A percentile compares a stretch with the other conserved stretches of the same genome.
Conservation (phyloP, 2,888 invertebrate genomes). For the Microctonus hyperodae region DNA sequence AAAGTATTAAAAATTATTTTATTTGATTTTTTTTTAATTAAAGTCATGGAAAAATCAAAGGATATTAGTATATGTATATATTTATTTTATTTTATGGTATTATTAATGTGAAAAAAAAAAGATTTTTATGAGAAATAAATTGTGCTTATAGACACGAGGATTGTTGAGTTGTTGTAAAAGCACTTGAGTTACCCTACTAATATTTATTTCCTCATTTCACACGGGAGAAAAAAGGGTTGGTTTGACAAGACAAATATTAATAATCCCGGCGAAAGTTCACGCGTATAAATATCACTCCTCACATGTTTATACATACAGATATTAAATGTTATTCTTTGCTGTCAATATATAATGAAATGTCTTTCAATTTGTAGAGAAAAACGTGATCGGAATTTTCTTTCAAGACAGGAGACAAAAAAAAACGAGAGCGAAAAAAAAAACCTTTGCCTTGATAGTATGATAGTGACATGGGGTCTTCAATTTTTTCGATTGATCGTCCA, state of each 20-base stretch:
- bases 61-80: no score
- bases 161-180: not conserved
- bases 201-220: conserved; percentile 24
- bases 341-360: conserved; percentile 2
- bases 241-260: conserved; percentile 43
- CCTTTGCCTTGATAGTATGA: not conserved
- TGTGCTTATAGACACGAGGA: not conserved
- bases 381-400: not conserved
- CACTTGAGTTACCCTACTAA: conserved; percentile 23
- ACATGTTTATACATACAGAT: not conserved
- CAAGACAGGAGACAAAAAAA: not conserved
- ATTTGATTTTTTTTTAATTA: no score
- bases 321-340: not conserved
- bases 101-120: not conserved
- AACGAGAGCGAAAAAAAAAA: not conserved
- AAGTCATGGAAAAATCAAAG: no score
- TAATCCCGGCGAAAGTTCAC: conserved; percentile 27
- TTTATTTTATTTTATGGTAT: no score
- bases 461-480: conserved; percentile 34
- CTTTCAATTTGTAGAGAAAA: not conserved
- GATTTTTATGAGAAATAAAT: not conserved
- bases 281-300: not conserved
- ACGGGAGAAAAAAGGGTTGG: conserved; percentile 15
- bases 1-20: no score
- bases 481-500: conserved; percentile 59